Conservation (phyloP, 2,888 invertebrate species). For the Kryphioiulus occultus region DNA sequence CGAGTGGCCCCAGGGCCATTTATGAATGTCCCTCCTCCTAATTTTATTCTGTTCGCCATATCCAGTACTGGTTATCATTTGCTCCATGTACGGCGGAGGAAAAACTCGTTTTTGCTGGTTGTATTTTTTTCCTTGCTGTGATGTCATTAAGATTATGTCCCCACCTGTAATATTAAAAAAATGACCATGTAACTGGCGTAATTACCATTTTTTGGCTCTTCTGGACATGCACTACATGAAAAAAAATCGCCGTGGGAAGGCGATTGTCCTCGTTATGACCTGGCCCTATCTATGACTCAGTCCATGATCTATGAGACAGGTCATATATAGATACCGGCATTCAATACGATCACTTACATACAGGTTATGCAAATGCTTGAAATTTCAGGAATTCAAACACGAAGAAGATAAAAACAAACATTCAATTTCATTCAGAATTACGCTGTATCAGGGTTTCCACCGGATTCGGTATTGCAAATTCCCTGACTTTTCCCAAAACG, state of each 20-base stretch:
- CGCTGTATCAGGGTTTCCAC: not conserved
- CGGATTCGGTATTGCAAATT: no score
- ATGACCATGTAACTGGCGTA: not conserved
- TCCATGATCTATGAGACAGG: not conserved
- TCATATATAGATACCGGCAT: not conserved
- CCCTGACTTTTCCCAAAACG: no score
- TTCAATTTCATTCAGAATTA: not conserved
- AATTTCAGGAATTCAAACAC: not conserved
- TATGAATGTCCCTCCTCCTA: not conserved
- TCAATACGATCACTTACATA: not conserved
- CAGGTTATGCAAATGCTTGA: not conserved
- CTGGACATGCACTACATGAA: not conserved
- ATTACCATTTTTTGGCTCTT: not conserved
- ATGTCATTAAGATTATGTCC: conserved; percentile 37
- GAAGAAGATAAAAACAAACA: not conserved
- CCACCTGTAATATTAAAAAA: conserved; percentile 37
- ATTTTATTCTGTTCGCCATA: not conserved
- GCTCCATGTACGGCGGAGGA: not conserved
- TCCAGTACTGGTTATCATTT: conserved; percentile 16
- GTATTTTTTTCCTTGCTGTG: not conserved
- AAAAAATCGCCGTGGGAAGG: not conserved
- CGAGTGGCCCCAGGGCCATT: not conserved
- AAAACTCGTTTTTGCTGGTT: not conserved
- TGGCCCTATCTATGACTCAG: not conserved
- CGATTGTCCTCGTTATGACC: conserved; percentile 1